Conservation (phyloP, 2,888 invertebrate species). For the Carpatolechia fugitivella region DNA sequence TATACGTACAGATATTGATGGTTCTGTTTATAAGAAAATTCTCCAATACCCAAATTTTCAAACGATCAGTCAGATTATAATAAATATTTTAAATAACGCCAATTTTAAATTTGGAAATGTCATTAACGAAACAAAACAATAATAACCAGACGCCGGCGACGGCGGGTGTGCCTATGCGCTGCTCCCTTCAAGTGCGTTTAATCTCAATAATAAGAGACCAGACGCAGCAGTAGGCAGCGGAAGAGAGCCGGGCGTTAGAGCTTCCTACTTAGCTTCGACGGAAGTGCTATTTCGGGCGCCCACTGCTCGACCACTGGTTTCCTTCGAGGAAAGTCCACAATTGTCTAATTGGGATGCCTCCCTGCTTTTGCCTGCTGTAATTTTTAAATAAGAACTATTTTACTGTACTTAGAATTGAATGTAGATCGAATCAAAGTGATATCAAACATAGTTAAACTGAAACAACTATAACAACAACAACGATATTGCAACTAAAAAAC, state of each 20-base stretch:
- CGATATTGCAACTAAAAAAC: background rate
- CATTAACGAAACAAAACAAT: background rate
- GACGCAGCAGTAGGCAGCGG: constrained; percentile 73
- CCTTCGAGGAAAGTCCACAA: constrained; percentile 70
- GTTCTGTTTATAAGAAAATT: too few relatives aligned
- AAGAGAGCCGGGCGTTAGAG: constrained; percentile 65
- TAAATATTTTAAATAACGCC: too few relatives aligned
- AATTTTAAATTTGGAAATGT: background rate
- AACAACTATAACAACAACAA: background rate
- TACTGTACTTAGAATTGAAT: too few relatives aligned
- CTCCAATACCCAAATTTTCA: too few relatives aligned
- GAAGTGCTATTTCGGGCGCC: constrained; percentile 78
- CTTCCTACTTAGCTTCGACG: constrained; percentile 76
- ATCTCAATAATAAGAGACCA: constrained; percentile 74
- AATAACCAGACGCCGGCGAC: background rate
- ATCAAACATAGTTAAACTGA: background rate
- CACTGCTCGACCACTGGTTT: constrained; percentile 53
- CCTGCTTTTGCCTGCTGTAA: constrained; percentile 22
- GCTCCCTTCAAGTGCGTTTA: constrained; percentile 40
- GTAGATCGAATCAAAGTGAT: too few relatives aligned
- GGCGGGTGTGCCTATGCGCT: background rate
- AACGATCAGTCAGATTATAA: too few relatives aligned
- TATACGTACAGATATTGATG: too few relatives aligned
- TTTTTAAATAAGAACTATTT: background rate
- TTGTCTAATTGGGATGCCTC: constrained; percentile 35